These are phyloP conservation scores for Zootoca vivipara DNA, from an alignment of 2,113 vertebrate species.

Conservation along the genomic window DNA sequence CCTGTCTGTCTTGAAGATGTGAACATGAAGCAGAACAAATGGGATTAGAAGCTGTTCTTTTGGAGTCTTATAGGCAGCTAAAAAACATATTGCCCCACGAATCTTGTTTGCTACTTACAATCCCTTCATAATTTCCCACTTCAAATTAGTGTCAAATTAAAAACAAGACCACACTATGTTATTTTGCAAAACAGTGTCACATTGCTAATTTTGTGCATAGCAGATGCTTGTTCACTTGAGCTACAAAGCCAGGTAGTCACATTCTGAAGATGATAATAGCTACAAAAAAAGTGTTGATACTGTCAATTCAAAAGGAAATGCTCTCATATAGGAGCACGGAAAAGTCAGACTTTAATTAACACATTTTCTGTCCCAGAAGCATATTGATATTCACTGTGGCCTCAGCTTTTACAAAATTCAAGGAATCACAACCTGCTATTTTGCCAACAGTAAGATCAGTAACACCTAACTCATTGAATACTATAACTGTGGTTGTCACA, in stretches of 20 bases:
- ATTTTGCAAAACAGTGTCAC: background rate
- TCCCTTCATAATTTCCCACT: conserved; percentile 61
- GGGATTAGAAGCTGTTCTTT: conserved; percentile 59
- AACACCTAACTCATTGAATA: background rate
- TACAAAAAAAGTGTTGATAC: conserved; percentile 6
- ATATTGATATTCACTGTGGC: rapidly evolving
- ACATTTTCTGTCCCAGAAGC: background rate
- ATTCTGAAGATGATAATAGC: background rate
- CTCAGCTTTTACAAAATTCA: background rate
- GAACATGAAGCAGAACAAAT: conserved; percentile 72
- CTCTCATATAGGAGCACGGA: background rate
- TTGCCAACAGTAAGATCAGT: background rate
- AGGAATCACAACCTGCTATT: background rate
- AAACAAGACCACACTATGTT: conserved; percentile 31
- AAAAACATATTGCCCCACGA: conserved; percentile 47
- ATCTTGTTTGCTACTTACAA: conserved; percentile 32
- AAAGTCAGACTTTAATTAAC: conserved; percentile 9
- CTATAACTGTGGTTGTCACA: background rate
- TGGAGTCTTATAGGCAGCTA: conserved; percentile 33
- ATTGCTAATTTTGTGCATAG: background rate
- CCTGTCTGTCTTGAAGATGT: conserved; percentile 70
- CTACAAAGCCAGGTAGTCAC: conserved; percentile 27
- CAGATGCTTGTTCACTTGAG: conserved; percentile 9
- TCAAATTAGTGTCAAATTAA: conserved; percentile 60
- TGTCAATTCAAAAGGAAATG: background rate